Base-by-base conservation (phyloP, 2,888 invertebrate genomes). In the Ceraclea dissimilis region DNA sequence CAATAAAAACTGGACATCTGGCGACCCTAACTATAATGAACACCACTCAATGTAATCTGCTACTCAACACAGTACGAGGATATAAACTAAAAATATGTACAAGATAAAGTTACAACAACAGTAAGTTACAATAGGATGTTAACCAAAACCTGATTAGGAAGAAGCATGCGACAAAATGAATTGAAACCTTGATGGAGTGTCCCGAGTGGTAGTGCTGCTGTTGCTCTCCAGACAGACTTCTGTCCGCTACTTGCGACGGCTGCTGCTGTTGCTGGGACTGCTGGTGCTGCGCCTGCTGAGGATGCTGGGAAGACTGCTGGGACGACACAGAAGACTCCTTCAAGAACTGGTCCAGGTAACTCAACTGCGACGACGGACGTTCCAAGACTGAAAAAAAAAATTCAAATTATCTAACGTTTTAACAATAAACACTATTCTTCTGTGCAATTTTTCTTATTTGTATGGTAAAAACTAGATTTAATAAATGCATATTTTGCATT, bases 311-410 rank as follows among this genome's bases (percentile, higher is more conserved):
- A 16, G 39, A 31, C 43, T 22, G 39, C 19, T 46, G 26, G 46
- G 51, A 18, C 60, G 69, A 71, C 34, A 70, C 73, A 10, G 73
- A 71, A 51, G 81, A 79, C 70, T 93, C 93, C 69, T 91, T 92
- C 65, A 93, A 77, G 71, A 94, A 93, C 68, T 92, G 91, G 69
- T 93, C 93, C 69, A 91, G 74, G 72, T 92, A 92, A 63, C 93
- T 93, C 85, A 92, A 88, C 74, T 93, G 93, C 31, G 93, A 93
- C 34, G 91, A 85, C 51, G 93, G 90, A 64, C 93, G 83, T 69
- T 93, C 93, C 76, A 91, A 73, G 75, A 92, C 92, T 93, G 80
- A 62, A 77, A 51, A 10, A 20, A 39, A 39, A 31, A 31, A 31
- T n/a, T n/a, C n/a, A n/a, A n/a, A n/a, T n/a, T n/a, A n/a, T n/a